Base-by-base conservation (phyloP, 2,888 invertebrate genomes). In the Cacoxenus indagator region DNA sequence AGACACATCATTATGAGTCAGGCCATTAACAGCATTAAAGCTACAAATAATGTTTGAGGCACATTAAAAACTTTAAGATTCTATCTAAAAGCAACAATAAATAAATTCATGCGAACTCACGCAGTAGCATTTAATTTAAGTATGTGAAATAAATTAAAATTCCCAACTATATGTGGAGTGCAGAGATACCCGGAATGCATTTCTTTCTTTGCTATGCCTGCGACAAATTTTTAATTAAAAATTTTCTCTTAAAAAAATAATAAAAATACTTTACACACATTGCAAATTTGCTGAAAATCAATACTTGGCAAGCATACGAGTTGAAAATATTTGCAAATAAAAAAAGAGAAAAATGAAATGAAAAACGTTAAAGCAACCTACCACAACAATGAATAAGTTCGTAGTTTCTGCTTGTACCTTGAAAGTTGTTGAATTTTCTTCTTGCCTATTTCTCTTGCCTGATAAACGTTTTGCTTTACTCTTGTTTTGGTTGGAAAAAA, bases 351-450 rank as follows among this genome's bases (percentile, higher is more conserved):
- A 59, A 59, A 31, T 31, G 17, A 37, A 59, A 59, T 8, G 22
- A 31, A 59, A 59, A 37, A 31, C 17, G 31, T 31, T 31, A 4
- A 31, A 29, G 22, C 14, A 59, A 59, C 59, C 59, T 59, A 59
- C 59, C 59, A 59, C 26, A 59, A 59, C 31, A 59, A 59, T 59
- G 26, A 59, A 59, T 26, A 31, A 31, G 59, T 59, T 59, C 17
- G 31, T 26, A 19, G 51, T 22, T 51, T 17, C 51, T 51, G 54
- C 24, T n/a, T n/a, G n/a, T n/a, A n/a, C 54, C 24, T 54, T 22
- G 26, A 54, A 54, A 54, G 24, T 24, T 37, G n/a, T n/a, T n/a
- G n/a, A n/a, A 37, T 37, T 37, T 24, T 26, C 54, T 26, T 54
- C 54, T 24, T 14, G 54, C 14, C 17, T 57, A n/a, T 17, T 59